phyloP scores from a whole-genome alignment of 1,140 invertebrate genomes.

The Palaemon carinicauda region DNA sequence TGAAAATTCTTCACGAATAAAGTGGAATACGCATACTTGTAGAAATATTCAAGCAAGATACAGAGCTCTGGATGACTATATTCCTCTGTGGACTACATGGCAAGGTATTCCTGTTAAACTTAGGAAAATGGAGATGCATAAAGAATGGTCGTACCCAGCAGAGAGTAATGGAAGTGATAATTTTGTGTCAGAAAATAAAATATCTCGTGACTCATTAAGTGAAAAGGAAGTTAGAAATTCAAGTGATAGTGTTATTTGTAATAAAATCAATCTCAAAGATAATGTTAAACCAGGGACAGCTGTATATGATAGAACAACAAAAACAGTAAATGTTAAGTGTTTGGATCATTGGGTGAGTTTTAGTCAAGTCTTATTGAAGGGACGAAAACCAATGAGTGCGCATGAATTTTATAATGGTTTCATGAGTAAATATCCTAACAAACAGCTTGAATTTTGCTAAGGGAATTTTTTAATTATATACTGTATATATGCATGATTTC shows the following conservation, averaged over 20 bases:
- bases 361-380: conserved; percentile 31
- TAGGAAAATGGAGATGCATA: conserved; percentile 39
- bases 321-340: conserved; percentile 42
- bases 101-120: conserved; percentile 36
- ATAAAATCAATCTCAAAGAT: no score
- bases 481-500: no score
- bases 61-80: conserved; percentile 53
- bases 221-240: not conserved
- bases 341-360: conserved; percentile 44
- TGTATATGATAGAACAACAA: conserved; percentile 5
- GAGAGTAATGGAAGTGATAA: no score
- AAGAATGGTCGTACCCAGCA: conserved; percentile 38
- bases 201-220: no score
- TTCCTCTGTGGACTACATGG: conserved; percentile 51
- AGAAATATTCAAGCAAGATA: conserved; percentile 37
- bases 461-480: no score
- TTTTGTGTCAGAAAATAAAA: no score
- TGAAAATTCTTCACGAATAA: conserved; percentile 6
- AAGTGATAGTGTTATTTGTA: no score
- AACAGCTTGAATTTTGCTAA: conserved; percentile 15
- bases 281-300: not conserved
- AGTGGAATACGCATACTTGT: conserved; percentile 33
- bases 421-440: conserved; percentile 40
- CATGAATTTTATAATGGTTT: conserved; percentile 57
- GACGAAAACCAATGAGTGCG: conserved; percentile 52